Percentiles rank a stretch among this genome's conserved stretches.
Evolutionary conservation across 92 coral and sea anemone genomes (phyloP).

Genomic region (Palythoa caribaeorum): DNA sequence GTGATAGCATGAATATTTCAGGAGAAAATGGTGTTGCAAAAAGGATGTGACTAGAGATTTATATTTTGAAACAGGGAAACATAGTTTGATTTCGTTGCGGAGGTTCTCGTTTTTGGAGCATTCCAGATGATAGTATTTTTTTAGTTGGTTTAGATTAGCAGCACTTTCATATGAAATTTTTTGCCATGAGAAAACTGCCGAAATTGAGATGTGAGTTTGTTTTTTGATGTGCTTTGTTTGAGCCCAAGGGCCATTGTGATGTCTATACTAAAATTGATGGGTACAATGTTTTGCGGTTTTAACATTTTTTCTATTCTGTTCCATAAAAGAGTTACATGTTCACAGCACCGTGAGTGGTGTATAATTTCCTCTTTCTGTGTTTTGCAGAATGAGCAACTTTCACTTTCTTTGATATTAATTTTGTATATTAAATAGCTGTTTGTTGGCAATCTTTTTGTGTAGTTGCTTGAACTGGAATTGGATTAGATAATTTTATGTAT

Average conservation of each 20-base stretch:
- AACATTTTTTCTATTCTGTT: background rate
- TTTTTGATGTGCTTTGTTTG: no score
- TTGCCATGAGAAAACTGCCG: constrained; percentile 10
- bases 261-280: no score
- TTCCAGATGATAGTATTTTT: constrained; percentile 5
- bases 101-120: no score
- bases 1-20: no score
- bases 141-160: constrained; percentile 6
- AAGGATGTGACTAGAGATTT: background rate
- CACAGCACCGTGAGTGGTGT: background rate
- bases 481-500: no score
- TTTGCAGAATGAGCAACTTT: background rate
- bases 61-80: constrained; percentile 24
- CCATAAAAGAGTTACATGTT: background rate
- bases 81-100: constrained; percentile 15
- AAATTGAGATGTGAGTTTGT: background rate
- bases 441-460: background rate
- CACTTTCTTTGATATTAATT: no score
- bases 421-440: background rate
- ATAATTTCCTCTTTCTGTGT: background rate
- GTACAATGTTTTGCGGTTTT: no score
- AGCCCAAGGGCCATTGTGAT: no score
- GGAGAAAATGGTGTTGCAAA: background rate
- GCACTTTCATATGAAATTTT: constrained; percentile 2
- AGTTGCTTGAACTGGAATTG: background rate